phyloP scores from a whole-genome alignment of 2,797 vertebrate species.

The Labroides dimidiatus region DNA sequence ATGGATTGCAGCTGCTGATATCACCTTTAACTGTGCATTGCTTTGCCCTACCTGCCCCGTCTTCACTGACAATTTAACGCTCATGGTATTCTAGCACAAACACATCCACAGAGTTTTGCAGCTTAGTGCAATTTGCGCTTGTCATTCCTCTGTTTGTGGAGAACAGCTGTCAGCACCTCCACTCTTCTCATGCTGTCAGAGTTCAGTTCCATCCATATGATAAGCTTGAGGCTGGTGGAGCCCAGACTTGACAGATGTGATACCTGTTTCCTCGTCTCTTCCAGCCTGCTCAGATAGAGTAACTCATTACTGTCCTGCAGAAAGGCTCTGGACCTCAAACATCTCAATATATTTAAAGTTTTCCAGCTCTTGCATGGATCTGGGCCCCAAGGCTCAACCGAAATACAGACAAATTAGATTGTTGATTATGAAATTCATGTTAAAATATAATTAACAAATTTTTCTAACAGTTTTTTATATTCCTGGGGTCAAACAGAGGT shows the following conservation, averaged over 20 bases:
- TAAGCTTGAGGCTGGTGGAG: not conserved
- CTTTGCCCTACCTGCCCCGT: not conserved
- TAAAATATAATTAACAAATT: not conserved
- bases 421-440: not conserved
- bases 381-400: not conserved
- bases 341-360: not conserved
- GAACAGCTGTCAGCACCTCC: not conserved
- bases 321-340: not conserved
- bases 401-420: not conserved
- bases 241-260: not conserved
- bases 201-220: not conserved
- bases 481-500: not conserved
- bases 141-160: not conserved
- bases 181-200: not conserved
- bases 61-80: not conserved
- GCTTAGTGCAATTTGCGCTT: slow-evolving; percentile 1
- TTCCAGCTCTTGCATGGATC: not conserved
- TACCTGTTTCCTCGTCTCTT: not conserved
- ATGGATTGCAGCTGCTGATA: not conserved
- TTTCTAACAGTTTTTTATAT: not conserved
- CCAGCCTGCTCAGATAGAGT: not conserved
- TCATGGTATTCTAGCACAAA: not conserved
- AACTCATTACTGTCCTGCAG: not conserved
- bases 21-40: not conserved
- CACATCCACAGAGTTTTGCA: not conserved